Conservation (phyloP, 2,113 vertebrate species). For the Gnathonemus longibarbis region DNA sequence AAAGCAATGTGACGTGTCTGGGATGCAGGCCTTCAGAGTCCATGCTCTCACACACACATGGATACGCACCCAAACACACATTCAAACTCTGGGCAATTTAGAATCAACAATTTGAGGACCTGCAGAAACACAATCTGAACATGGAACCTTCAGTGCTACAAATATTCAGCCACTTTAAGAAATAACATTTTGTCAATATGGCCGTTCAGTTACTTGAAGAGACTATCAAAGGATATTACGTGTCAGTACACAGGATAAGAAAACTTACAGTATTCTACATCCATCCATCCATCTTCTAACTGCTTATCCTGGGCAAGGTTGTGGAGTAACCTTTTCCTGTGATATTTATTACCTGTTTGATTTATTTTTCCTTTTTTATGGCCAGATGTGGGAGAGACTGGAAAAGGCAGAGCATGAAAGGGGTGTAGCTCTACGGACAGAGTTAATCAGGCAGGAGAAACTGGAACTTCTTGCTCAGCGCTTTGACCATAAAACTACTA, state of each 20-base stretch:
- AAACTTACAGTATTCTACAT: background rate
- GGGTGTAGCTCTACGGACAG: constrained; percentile 75
- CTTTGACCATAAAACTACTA: constrained; percentile 88
- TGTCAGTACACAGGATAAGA: background rate
- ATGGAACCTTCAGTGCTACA: background rate
- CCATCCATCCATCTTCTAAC: background rate
- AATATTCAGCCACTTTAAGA: background rate
- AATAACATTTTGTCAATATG: background rate
- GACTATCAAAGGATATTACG: background rate
- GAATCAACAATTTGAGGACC: background rate
- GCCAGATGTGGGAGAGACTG: constrained; percentile 78
- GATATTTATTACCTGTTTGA: background rate
- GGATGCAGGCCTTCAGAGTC: background rate
- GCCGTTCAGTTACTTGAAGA: background rate
- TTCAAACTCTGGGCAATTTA: background rate
- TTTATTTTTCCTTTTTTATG: background rate
- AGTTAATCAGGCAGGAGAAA: constrained; percentile 93
- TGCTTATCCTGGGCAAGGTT: background rate
- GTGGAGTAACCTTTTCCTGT: background rate
- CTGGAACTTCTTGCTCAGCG: constrained; percentile 85
- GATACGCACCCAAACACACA: background rate
- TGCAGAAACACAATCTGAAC: background rate
- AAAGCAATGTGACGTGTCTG: background rate
- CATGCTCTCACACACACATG: background rate
- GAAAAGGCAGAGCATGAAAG: constrained; percentile 93